Evolutionary conservation across 2,888 invertebrate genomes (phyloP).

Genomic region (Erebia ligea): DNA sequence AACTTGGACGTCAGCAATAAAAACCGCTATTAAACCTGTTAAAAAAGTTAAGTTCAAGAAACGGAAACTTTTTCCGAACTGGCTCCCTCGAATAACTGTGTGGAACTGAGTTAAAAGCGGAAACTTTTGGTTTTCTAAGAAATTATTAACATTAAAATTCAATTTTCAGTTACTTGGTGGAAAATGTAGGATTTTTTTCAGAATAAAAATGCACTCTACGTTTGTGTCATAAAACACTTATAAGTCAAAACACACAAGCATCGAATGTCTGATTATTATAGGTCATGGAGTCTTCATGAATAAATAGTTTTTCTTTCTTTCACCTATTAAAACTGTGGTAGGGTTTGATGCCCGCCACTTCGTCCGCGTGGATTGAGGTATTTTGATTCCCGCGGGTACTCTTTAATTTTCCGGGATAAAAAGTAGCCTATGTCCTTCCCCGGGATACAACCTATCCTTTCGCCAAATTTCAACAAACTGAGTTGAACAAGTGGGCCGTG

Average conservation of each 20-base stretch:
- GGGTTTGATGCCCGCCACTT: too few species aligned
- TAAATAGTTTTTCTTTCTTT: too few species aligned
- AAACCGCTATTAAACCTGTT: conserved; percentile 22
- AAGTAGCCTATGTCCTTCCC: too few species aligned
- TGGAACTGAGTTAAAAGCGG: conserved; percentile 1
- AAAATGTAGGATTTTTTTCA: background rate
- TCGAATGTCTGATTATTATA: too few species aligned
- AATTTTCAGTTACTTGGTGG: background rate
- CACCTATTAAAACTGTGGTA: background rate
- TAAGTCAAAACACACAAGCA: too few species aligned
- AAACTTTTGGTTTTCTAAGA: conserved; percentile 14
- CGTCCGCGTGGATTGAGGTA: too few species aligned
- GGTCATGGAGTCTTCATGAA: too few species aligned
- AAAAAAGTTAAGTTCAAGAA: conserved; percentile 25
- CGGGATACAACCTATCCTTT: too few species aligned
- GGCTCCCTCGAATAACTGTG: background rate
- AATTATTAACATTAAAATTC: conserved; percentile 13
- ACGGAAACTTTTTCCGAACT: conserved; percentile 21
- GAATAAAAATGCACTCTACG: background rate
- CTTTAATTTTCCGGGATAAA: too few species aligned
- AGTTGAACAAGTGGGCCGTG: too few species aligned
- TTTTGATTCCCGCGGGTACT: too few species aligned
- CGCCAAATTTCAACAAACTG: too few species aligned
- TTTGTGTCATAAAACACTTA: background rate
- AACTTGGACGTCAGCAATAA: conserved; percentile 24